Evolutionary conservation across 64 coral and sea anemone species (phyloP).

Genomic region (Montipora capricornis): DNA sequence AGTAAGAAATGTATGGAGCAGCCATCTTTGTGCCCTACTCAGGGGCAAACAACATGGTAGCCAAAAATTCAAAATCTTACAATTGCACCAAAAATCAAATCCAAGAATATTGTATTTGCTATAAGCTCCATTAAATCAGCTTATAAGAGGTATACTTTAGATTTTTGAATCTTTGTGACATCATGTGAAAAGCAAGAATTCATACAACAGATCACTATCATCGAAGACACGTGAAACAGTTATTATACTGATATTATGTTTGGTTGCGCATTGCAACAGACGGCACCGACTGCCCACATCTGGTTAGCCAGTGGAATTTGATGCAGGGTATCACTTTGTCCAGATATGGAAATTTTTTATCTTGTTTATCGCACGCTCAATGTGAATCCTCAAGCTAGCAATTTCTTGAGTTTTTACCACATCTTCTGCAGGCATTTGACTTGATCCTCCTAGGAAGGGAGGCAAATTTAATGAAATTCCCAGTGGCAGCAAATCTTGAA

Average conservation of each 20-base stretch:
- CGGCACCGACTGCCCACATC: conserved; percentile 28
- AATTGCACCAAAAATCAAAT: no score
- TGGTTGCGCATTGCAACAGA: conserved; percentile 42
- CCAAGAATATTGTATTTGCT: no score
- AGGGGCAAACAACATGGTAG: background rate
- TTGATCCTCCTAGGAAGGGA: background rate
- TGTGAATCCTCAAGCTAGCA: conserved; percentile 8
- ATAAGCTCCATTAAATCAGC: no score
- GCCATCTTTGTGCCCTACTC: background rate
- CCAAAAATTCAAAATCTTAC: no score
- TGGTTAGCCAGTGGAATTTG: conserved; percentile 16
- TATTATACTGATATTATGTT: conserved; percentile 38
- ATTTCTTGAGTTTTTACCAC: conserved; percentile 41
- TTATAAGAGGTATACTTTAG: no score
- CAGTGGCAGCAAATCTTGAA: conserved; percentile 29
- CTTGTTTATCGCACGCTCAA: conserved; percentile 32
- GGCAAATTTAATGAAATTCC: background rate
- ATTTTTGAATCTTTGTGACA: background rate
- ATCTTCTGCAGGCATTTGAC: conserved; percentile 27
- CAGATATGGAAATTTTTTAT: conserved; percentile 60
- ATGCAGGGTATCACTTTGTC: conserved; percentile 14
- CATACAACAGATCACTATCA: background rate
- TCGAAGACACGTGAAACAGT: background rate
- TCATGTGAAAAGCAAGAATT: background rate
- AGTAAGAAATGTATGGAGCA: background rate